Conservation (phyloP, 2,888 invertebrate species). For the Bhutanitis thaidina region DNA sequence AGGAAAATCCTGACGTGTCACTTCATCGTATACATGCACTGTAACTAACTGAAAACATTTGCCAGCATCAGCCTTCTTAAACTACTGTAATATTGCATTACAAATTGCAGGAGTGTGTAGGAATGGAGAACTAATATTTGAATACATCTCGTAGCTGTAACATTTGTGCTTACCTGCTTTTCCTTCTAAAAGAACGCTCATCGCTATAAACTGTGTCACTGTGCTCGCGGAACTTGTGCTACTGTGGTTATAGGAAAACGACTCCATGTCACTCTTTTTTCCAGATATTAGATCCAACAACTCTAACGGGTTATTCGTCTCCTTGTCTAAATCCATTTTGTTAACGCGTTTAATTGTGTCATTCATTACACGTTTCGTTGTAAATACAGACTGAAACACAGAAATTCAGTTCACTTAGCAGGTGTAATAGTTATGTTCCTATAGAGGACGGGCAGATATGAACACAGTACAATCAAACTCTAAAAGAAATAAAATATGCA, state of each 20-base stretch:
- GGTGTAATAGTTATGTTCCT: no score
- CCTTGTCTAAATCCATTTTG: slow-evolving; percentile 45
- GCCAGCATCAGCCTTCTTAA: no score
- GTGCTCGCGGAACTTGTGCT: slow-evolving; percentile 68
- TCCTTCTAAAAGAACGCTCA: slow-evolving; percentile 75
- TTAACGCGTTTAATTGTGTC: slow-evolving; percentile 43
- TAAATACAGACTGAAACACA: slow-evolving; percentile 42
- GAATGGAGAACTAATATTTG: no score
- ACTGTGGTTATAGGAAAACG: slow-evolving; percentile 57
- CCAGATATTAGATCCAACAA: slow-evolving; percentile 47
- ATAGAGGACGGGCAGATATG: no score
- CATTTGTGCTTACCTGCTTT: slow-evolving; percentile 46
- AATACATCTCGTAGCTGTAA: no score
- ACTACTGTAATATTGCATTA: no score
- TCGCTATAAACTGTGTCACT: slow-evolving; percentile 75
- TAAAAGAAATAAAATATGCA: no score
- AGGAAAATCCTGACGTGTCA: no score
- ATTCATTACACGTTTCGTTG: slow-evolving; percentile 43
- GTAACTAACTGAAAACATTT: no score
- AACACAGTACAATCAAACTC: no score
- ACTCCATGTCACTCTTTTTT: slow-evolving; percentile 30
- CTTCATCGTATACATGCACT: no score
- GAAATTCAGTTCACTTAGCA: not conserved
- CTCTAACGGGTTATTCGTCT: slow-evolving; percentile 33
- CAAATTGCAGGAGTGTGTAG: no score